These are phyloP conservation scores for Megalonaias nervosa DNA, from an alignment of 1,140 invertebrate species.

Conservation along the genomic window DNA sequence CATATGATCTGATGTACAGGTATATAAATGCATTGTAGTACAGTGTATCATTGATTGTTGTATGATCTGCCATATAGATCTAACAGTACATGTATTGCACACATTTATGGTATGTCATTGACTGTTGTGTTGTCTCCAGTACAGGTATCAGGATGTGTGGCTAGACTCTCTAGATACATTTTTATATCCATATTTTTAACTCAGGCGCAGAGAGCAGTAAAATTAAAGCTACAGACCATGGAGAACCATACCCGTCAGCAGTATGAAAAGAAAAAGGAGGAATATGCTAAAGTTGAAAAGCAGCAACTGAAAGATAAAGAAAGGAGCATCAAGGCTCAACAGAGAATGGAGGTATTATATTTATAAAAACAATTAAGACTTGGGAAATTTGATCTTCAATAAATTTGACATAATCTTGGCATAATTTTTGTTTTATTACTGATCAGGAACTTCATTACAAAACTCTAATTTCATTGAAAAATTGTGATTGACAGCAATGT, in stretches of 20 bases:
- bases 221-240: slow-evolving; percentile 50
- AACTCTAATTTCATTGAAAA: not conserved
- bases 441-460: not conserved
- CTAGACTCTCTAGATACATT: not conserved
- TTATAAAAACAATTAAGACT: not conserved
- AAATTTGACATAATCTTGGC: not conserved
- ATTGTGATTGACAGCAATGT: not conserved
- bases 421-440: not conserved
- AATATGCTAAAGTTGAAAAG: slow-evolving; percentile 53
- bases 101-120: slow-evolving; percentile 1
- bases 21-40: too few species aligned
- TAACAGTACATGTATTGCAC: too few species aligned
- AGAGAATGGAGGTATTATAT: slow-evolving; percentile 53
- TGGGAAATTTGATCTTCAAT: not conserved
- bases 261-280: slow-evolving; percentile 43
- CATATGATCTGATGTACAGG: not conserved
- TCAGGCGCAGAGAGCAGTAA: slow-evolving; percentile 54
- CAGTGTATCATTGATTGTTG: too few species aligned
- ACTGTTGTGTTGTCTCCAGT: not conserved
- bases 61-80: too few species aligned
- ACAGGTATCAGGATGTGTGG: not conserved
- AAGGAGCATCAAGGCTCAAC: slow-evolving; percentile 50
- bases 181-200: slow-evolving; percentile 4
- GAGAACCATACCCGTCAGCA: slow-evolving; percentile 53
- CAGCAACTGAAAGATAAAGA: slow-evolving; percentile 48